Evolutionary conservation across 2,888 invertebrate genomes (phyloP), one percentile per base, ranked within the genome.

Genomic region (Agrilus cyanescens): DNA sequence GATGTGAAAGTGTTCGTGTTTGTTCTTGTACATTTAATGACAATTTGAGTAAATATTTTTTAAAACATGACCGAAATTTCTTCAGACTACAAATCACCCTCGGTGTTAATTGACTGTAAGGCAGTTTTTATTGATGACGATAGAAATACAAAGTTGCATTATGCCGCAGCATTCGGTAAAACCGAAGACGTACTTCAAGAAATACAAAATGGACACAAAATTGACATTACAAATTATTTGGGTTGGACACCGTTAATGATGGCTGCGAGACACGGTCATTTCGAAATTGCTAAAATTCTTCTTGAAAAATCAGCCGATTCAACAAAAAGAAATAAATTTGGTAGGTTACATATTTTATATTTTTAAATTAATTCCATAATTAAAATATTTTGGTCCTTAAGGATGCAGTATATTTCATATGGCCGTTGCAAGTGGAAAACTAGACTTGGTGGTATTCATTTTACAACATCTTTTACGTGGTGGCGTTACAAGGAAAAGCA

Each of bases 221-320:
- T 62, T 29, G 64, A 66, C 46, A 50, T 57, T 2, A 57, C 55
- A 42, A 66, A 66, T 50, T 61, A 56, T 42, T 45, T 63, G 37
- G 65, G 63, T 35, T 66, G 66, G 65, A 66, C 65, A 4, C 65
- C 66, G 5, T 50, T 66, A 42, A 65, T 66, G 64, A 63, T 65
- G 62, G 65, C 65, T 4, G 57, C 61, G 7, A 50, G 60, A 40
- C 58, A 61, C 39, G 61, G 60, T 4, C 57, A 61, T 38, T 10
- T 52, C 4, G 54, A 57, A 10, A 49, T 55, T 12, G 57, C 62
- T 2, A 53, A 59, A 48, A 36, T 54, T 25, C 49, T 66, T 31
- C 42, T 66, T 16, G 51, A 57, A 1, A 52, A 56, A 37, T 50
- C 56, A 16, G 65, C 65, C 5, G 62, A 66, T 48, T 57, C 62